phyloP scores from a whole-genome alignment of 2,888 invertebrate genomes.

The Uloborus plumipes region DNA sequence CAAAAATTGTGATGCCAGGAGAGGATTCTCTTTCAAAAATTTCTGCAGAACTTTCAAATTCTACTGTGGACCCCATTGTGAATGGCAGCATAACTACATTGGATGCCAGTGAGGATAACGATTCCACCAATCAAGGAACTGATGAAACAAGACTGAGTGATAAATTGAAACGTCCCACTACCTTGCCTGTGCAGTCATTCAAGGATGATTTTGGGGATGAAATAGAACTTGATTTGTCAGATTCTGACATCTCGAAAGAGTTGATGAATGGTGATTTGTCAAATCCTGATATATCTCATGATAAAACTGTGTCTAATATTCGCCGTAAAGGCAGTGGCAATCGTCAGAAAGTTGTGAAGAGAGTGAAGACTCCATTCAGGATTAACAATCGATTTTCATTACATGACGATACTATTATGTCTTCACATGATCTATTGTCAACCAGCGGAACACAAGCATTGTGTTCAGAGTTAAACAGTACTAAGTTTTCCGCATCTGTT shows the following conservation, averaged over 20 bases:
- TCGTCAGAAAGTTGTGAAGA: constrained; percentile 45
- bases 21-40: neutral
- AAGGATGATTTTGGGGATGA: constrained; percentile 13
- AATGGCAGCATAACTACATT: constrained; percentile 26
- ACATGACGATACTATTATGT: constrained; percentile 91
- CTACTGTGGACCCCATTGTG: neutral
- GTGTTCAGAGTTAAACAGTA: constrained; percentile 39
- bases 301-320: constrained; percentile 1
- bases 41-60: constrained; percentile 18
- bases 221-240: constrained; percentile 31
- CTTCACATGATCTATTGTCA: constrained; percentile 34
- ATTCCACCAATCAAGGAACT: neutral
- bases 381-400: constrained; percentile 79
- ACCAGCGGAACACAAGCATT: neutral
- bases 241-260: constrained; percentile 46
- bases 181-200: constrained; percentile 29
- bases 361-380: constrained; percentile 66
- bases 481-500: constrained; percentile 56
- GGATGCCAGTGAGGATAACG: neutral
- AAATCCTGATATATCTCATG: neutral
- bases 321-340: constrained; percentile 34
- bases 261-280: neutral
- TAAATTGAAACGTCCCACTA: constrained; percentile 51
- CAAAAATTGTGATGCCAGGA: constrained; percentile 1
- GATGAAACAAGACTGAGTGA: constrained; percentile 9